phyloP scores from a whole-genome alignment of 2,888 invertebrate species.

The Neuroscelio doddi region DNA sequence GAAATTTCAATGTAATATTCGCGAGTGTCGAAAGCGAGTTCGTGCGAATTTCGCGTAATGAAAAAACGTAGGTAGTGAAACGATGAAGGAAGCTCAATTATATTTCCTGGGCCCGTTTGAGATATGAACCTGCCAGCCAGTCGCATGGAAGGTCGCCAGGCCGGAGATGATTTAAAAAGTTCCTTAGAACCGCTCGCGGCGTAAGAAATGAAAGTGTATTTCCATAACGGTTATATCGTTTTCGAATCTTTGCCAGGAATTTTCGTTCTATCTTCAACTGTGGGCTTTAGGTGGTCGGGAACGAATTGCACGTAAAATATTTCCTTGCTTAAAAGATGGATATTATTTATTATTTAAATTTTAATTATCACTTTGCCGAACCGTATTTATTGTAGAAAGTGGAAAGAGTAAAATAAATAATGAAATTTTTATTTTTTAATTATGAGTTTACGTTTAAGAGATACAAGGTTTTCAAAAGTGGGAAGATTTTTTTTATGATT shows the following conservation, averaged over 20 bases:
- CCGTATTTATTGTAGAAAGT: no score
- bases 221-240: constrained; percentile 36
- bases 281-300: no score
- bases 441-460: no score
- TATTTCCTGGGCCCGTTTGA: constrained; percentile 46
- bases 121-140: constrained; percentile 42
- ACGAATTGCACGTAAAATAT: not conserved
- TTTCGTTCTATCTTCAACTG: constrained; percentile 10
- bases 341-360: no score
- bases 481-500: no score
- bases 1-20: constrained; percentile 64
- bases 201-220: constrained; percentile 37
- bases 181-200: constrained; percentile 36
- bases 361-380: no score
- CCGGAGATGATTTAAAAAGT: constrained; percentile 49
- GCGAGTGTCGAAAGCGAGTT: constrained; percentile 33
- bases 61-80: constrained; percentile 53
- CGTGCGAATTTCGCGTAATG: constrained; percentile 55
- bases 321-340: no score
- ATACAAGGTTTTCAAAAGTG: no score
- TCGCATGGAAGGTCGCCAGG: constrained; percentile 36
- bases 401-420: no score
- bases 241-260: constrained; percentile 26
- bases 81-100: constrained; percentile 56
- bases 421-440: no score